These are phyloP conservation scores for Andrena fulva DNA, from an alignment of 2,888 invertebrate genomes.

Conservation along the genomic window DNA sequence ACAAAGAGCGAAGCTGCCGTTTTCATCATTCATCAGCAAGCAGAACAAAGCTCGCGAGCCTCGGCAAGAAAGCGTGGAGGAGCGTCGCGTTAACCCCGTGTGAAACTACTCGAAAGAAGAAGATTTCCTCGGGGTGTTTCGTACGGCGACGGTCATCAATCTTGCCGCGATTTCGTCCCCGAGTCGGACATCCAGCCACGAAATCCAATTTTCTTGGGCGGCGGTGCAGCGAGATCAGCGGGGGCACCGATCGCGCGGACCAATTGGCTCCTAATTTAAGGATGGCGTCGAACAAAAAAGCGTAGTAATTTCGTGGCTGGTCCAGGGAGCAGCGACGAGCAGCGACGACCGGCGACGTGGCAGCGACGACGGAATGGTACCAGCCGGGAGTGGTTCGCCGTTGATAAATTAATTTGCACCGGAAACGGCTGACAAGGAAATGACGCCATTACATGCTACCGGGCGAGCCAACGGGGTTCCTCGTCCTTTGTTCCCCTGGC, in stretches of 20 bases:
- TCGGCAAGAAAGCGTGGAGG: constrained; percentile 22
- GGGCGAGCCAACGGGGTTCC: constrained; percentile 54
- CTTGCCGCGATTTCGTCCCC: constrained; percentile 65
- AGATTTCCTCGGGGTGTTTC: constrained; percentile 32
- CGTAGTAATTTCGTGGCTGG: constrained; percentile 69
- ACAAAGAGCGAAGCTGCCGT: not conserved
- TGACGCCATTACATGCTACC: constrained; percentile 80
- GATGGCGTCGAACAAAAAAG: constrained; percentile 71
- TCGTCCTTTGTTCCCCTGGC: constrained; percentile 27
- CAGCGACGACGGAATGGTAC: constrained; percentile 48
- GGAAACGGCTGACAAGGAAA: constrained; percentile 82
- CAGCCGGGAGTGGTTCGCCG: constrained; percentile 48
- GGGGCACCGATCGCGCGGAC: constrained; percentile 70
- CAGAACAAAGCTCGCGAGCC: not conserved
- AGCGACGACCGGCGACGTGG: not conserved
- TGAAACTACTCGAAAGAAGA: constrained; percentile 38
- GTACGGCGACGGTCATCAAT: constrained; percentile 59
- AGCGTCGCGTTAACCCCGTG: constrained; percentile 20
- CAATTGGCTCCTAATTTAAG: constrained; percentile 75
- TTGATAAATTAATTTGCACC: constrained; percentile 83
- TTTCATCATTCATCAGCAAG: constrained; percentile 12
- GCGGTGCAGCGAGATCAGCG: constrained; percentile 63
- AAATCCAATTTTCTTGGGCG: constrained; percentile 64
- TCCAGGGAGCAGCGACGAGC: constrained; percentile 43
- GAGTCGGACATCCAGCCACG: constrained; percentile 44